Base-by-base conservation (phyloP, 1,140 invertebrate species). In the Papilio glaucus region DNA sequence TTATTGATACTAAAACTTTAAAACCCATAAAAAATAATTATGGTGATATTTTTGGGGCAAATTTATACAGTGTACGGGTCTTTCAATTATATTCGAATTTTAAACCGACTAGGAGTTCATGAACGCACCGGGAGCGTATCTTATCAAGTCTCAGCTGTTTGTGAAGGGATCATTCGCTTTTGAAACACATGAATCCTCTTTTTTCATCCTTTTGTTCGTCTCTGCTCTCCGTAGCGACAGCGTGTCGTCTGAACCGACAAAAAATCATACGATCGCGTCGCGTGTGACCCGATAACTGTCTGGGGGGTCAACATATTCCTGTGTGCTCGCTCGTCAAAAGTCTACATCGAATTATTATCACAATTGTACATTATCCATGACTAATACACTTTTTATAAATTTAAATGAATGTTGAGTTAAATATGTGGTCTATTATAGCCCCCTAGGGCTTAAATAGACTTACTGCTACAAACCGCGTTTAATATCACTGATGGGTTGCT, bases 101-200 rank as follows among this genome's bases (percentile, higher is more conserved):
- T 45, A 18, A 15, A 45, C 13, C 15, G 12, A 18, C 1, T 24
- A 37, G 26, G 13, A 62, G n/a, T 62, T 62, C 26, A 49, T 49
- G 24, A 42, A 33, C 37, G 24, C 13, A 7, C 29, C 42, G 12
- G 24, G 24, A 33, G 29, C 61, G 65, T 71, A 13, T 49, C 74
- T 83, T 80, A 83, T 82, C 77, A 75, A 62, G 53, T 72, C 83
- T 85, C 83, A 85, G 83, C 83, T 85, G 83, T 83, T 85, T 80
- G 77, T 70, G 69, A 67, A 82, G 75, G 77, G 74, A 81, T 49
- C 73, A 37, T 77, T 78, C 12, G 63, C 37, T 78, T 82, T 82
- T 79, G 57, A 61, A 75, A 76, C 78, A 82, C 73, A 76, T 79
- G 78, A 80, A 74, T 63, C 49, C 73, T 62, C 62, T 39, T 81